Evolutionary conservation across 2,113 vertebrate genomes (phyloP).

Genomic region (Catharus fuscescens): DNA sequence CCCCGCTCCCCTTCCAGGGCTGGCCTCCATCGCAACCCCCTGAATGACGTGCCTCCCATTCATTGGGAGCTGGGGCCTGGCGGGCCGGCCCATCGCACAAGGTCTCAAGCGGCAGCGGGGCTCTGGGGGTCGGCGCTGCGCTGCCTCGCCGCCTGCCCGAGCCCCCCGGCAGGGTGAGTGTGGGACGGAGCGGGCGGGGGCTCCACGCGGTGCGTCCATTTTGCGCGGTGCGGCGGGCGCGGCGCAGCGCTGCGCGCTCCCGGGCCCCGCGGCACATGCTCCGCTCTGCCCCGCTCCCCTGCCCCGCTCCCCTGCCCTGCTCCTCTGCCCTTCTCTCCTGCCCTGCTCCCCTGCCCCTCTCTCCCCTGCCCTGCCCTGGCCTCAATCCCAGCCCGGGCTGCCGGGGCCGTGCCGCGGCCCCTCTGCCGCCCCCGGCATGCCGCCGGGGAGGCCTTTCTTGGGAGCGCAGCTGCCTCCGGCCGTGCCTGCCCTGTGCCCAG

Average conservation of each 20-base stretch:
- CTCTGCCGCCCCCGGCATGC: not conserved
- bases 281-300: not conserved
- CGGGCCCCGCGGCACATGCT: not conserved
- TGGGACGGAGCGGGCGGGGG: not conserved
- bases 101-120: not conserved
- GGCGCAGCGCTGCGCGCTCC: not conserved
- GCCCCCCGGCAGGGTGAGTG: not conserved
- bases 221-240: not conserved
- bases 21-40: too few relatives aligned
- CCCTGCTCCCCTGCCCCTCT: too few relatives aligned
- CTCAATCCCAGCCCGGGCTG: too few relatives aligned
- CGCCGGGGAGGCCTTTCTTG: not conserved
- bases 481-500: fast-evolving
- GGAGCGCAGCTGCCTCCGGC: not conserved
- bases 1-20: not conserved
- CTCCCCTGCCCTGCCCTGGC: not conserved
- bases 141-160: not conserved
- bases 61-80: fast-evolving
- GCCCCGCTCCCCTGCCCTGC: not conserved
- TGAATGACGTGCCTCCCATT: not conserved
- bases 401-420: not conserved
- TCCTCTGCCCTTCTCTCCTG: not conserved
- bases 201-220: not conserved
- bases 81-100: not conserved
- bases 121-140: too few relatives aligned